Evolutionary conservation across 2,888 invertebrate genomes (phyloP).

Genomic region (Thalpophila matura): DNA sequence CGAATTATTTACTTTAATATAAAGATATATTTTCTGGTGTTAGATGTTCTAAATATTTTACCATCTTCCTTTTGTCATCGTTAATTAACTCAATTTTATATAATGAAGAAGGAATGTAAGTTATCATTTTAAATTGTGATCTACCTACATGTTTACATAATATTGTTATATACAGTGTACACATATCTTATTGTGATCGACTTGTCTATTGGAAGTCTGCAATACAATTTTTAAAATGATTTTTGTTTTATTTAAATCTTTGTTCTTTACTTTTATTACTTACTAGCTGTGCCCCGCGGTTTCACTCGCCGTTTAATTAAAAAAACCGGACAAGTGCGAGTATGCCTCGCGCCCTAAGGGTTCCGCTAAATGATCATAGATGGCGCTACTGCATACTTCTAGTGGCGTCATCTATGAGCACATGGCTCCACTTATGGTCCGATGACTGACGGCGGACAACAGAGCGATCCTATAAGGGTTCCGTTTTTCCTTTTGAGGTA

Average conservation of each 20-base stretch:
- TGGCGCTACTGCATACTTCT: no score
- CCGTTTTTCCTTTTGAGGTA: no score
- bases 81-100: not conserved
- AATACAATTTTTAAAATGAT: slow-evolving; percentile 50
- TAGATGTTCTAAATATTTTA: not conserved
- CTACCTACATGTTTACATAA: slow-evolving; percentile 28
- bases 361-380: no score
- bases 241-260: slow-evolving; percentile 26
- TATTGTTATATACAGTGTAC: slow-evolving; percentile 36
- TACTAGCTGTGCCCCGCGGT: no score
- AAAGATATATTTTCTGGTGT: not conserved
- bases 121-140: slow-evolving; percentile 36
- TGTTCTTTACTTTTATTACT: no score
- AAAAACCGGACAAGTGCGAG: no score
- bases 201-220: slow-evolving; percentile 37
- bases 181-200: slow-evolving; percentile 60
- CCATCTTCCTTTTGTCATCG: not conserved
- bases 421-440: no score
- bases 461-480: no score
- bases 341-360: no score
- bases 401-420: no score
- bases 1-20: slow-evolving; percentile 14
- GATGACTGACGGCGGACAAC: no score
- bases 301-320: no score
- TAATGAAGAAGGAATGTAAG: not conserved